Evolutionary conservation across 2,113 vertebrate species (phyloP), one percentile per base, ranked within the genome.

Genomic region (Pterophyllum scalare): DNA sequence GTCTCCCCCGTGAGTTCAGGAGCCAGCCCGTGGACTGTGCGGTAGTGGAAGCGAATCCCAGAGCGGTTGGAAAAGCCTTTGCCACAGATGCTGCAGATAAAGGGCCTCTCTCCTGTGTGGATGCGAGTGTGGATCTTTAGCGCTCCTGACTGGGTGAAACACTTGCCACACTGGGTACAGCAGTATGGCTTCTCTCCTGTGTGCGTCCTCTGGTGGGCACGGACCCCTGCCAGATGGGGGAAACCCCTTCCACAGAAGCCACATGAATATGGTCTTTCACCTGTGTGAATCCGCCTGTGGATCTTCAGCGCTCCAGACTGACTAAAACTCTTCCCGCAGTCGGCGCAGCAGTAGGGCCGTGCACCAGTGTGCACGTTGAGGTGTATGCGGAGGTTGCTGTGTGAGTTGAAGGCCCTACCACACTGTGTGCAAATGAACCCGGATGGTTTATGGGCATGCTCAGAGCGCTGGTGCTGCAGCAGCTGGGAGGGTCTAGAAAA

Each of bases 321-420:
- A 67, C 96, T 96, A 74, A 97, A 97, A 46, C 96, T 95, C 77
- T 96, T 95, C 12, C 95, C 95, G 4, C 97, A 97, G 65, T 96
- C 96, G 0, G 94, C 83, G 91, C 97, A 97, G 9, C 92, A 52
- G 93, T 97, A 97, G 15, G 96, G 94, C 24, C 96, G 89, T 7
- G 96, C 96, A 0, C 96, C 96, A 0, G 95, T 96, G 93, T 97
- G 96, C 77, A 96, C 95, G 2, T 96, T 96, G 72, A 95, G 96
- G 85, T 97, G 96, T 76, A 96, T 95, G 43, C 96, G 96, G 40
- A 97, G 95, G 87, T 96, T 96, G 90, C 96, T 96, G 89, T 96
- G 96, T 0, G 95, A 96, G 92, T 96, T 95, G 83, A 97, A 96
- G 22, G 94, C 88, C 24, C 96, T 87, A n/a, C 96, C 96, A 2